Evolutionary conservation across 2,113 vertebrate species (phyloP).

Genomic region (Donacobius atricapilla): DNA sequence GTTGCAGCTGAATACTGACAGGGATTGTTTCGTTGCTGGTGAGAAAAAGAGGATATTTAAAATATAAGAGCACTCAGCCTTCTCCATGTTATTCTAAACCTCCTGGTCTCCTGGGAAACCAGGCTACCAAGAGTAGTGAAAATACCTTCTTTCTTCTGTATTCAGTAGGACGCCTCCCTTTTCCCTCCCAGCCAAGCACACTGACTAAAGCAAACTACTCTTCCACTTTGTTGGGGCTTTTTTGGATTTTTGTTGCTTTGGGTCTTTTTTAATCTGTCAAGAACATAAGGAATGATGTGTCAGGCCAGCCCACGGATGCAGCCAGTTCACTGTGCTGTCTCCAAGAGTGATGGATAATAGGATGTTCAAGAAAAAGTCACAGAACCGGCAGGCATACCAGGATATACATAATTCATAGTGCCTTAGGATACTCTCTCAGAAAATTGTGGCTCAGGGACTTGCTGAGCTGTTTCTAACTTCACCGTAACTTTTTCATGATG

Average conservation of each 20-base stretch:
- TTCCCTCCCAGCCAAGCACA: not conserved
- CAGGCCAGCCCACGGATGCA: not conserved
- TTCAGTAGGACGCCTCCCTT: not conserved
- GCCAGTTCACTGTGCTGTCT: not conserved
- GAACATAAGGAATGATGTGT: not conserved
- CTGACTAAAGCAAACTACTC: not conserved
- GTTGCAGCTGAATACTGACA: not conserved
- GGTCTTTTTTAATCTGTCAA: not conserved
- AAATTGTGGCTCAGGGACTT: not conserved
- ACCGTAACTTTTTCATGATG: not conserved
- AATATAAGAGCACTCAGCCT: not conserved
- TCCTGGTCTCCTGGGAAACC: not conserved
- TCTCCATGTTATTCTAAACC: not conserved
- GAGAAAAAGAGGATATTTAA: not conserved
- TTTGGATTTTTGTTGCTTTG: not conserved
- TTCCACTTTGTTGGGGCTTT: not conserved
- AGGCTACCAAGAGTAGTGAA: not conserved
- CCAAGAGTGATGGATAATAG: conserved; percentile 6
- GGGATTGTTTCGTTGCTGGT: not conserved
- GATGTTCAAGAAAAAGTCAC: not conserved
- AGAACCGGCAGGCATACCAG: not conserved
- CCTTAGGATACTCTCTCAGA: not conserved
- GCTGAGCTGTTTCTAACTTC: not conserved
- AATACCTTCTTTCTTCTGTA: not conserved
- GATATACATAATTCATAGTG: not conserved